Conservation (phyloP, 2,888 invertebrate species). For the Diarsia brunnea region DNA sequence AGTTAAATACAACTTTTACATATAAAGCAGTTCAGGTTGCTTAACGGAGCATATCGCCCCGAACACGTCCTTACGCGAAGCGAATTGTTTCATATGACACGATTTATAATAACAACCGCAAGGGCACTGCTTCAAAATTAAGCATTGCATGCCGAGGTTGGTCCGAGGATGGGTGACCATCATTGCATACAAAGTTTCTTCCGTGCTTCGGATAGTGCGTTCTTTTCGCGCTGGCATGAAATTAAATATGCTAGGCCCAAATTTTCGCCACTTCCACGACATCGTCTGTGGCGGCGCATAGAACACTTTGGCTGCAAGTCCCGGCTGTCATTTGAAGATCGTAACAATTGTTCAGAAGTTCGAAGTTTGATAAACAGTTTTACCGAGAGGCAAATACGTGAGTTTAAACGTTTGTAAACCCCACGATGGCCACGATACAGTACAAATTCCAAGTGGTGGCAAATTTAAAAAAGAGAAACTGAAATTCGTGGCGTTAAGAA, state of each 20-base stretch:
- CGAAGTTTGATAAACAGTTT: neutral
- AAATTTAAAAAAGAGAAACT: neutral
- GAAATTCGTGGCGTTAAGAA: neutral
- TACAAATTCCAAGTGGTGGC: too few relatives aligned
- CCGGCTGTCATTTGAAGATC: too few relatives aligned
- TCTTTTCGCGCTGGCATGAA: neutral
- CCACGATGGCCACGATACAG: too few relatives aligned
- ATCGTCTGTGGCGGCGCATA: too few relatives aligned
- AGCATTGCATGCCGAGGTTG: neutral
- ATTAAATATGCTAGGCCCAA: too few relatives aligned
- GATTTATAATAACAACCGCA: neutral
- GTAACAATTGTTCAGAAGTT: too few relatives aligned
- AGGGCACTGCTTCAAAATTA: neutral
- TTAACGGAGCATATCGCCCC: constrained; percentile 40
- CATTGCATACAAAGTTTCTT: neutral
- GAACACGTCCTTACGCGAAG: neutral
- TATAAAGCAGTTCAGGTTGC: constrained; percentile 82
- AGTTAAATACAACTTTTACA: constrained; percentile 84
- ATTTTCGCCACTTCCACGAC: too few relatives aligned
- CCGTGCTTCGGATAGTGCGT: neutral
- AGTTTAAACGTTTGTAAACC: neutral
- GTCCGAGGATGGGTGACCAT: too few relatives aligned
- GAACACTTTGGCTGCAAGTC: too few relatives aligned
- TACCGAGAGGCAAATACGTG: neutral
- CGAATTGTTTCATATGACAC: neutral